Conservation (phyloP, 2,113 vertebrate genomes). For the Dolichallabes microphthalmus region DNA sequence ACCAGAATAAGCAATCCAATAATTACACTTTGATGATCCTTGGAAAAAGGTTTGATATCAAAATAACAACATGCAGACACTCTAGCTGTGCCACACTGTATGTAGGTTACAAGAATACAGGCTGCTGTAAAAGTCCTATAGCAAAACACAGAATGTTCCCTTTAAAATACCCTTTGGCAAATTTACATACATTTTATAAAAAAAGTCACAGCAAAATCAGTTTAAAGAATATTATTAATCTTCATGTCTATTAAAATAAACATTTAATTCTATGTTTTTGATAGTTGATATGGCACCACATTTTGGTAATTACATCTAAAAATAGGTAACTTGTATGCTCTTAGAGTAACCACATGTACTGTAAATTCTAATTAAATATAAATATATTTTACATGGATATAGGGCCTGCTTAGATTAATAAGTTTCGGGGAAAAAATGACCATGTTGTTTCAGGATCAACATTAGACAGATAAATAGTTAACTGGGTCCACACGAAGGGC, state of each 20-base stretch:
- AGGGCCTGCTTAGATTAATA: constrained; percentile 7
- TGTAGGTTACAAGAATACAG: constrained; percentile 66
- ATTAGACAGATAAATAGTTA: constrained; percentile 10
- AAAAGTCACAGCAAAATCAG: constrained; percentile 40
- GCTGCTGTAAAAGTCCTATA: constrained; percentile 45
- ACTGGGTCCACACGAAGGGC: neutral
- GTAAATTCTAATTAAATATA: constrained; percentile 16
- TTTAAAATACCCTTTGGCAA: constrained; percentile 90
- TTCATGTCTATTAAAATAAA: constrained; percentile 45
- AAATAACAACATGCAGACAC: constrained; percentile 83
- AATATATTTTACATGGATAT: constrained; percentile 10
- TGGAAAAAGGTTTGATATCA: constrained; percentile 50
- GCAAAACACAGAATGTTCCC: constrained; percentile 61
- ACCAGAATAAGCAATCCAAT: constrained; percentile 31
- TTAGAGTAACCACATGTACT: neutral
- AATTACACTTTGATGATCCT: constrained; percentile 19
- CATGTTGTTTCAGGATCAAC: neutral
- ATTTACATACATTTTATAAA: constrained; percentile 47
- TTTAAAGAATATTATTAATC: constrained; percentile 14
- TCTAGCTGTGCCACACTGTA: constrained; percentile 74
- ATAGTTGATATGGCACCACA: constrained; percentile 27
- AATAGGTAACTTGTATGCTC: constrained; percentile 25
- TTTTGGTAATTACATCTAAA: constrained; percentile 37
- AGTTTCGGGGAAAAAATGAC: constrained; percentile 1
- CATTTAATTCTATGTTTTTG: constrained; percentile 9